Evolutionary conservation across 2,113 vertebrate genomes (phyloP).

Genomic region (Helogale parvula): DNA sequence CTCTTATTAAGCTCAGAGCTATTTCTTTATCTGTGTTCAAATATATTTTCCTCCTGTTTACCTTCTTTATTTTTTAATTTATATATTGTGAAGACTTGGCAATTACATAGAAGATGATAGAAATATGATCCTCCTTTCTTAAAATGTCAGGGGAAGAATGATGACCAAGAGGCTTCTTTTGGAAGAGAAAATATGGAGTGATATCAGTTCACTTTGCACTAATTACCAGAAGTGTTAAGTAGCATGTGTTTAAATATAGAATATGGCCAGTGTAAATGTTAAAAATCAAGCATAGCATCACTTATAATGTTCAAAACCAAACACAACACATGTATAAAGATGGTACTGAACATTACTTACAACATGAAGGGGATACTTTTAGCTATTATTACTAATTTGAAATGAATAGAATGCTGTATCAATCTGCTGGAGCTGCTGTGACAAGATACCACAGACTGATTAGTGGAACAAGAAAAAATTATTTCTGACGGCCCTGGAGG

Average conservation of each 20-base stretch:
- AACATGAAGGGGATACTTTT: not conserved
- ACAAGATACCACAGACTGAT: not conserved
- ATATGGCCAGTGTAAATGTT: not conserved
- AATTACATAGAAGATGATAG: not conserved
- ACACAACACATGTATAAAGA: not conserved
- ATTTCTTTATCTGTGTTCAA: not conserved
- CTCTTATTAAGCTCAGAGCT: not conserved
- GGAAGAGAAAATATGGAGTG: not conserved
- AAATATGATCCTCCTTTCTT: not conserved
- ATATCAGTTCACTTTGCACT: not conserved
- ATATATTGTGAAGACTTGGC: not conserved
- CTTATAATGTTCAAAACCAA: not conserved
- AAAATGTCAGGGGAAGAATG: not conserved
- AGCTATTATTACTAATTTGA: not conserved
- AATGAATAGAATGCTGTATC: not conserved
- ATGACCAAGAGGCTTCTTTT: not conserved
- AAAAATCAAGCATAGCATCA: not conserved
- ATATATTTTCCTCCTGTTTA: not conserved
- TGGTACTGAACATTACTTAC: not conserved
- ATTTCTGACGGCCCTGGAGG: not conserved
- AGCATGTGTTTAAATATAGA: not conserved
- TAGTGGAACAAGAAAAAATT: not conserved
- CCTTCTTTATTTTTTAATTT: not conserved
- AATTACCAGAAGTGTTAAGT: not conserved
- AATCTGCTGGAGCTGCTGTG: not conserved